These are phyloP conservation scores for Eucera pruinosa DNA, from an alignment of 2,888 invertebrate genomes.

Conservation along the genomic window DNA sequence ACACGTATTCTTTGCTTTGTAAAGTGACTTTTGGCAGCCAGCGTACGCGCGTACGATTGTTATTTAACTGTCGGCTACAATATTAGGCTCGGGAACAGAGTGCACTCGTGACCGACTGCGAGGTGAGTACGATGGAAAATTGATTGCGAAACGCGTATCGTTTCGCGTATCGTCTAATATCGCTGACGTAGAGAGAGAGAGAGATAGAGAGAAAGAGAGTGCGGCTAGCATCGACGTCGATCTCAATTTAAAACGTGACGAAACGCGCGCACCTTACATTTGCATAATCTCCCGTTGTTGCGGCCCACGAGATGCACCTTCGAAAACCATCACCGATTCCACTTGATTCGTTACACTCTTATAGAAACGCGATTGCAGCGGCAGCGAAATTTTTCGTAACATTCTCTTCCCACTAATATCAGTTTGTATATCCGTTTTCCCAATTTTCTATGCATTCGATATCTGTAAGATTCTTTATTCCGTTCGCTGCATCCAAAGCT, in stretches of 20 bases:
- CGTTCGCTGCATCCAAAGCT: too few relatives aligned
- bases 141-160: conserved; percentile 11
- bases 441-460: too few relatives aligned
- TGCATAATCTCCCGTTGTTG: conserved; percentile 31
- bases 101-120: not conserved
- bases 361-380: too few relatives aligned
- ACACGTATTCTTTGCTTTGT: too few relatives aligned
- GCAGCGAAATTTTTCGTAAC: too few relatives aligned
- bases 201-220: too few relatives aligned
- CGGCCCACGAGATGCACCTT: not conserved
- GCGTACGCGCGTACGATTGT: not conserved
- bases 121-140: not conserved
- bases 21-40: too few relatives aligned
- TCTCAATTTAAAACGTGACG: conserved; percentile 33
- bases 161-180: conserved; percentile 29
- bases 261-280: conserved; percentile 33
- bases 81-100: not conserved
- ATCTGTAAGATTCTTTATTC: too few relatives aligned
- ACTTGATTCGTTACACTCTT: too few relatives aligned
- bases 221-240: conserved; percentile 7
- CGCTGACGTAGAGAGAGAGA: conserved; percentile 39
- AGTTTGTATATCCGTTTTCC: too few relatives aligned
- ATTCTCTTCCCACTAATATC: too few relatives aligned
- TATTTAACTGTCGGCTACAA: not conserved
- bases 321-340: not conserved